Conservation (phyloP, 2,797 vertebrate species). For the Mastacembelus armatus region DNA sequence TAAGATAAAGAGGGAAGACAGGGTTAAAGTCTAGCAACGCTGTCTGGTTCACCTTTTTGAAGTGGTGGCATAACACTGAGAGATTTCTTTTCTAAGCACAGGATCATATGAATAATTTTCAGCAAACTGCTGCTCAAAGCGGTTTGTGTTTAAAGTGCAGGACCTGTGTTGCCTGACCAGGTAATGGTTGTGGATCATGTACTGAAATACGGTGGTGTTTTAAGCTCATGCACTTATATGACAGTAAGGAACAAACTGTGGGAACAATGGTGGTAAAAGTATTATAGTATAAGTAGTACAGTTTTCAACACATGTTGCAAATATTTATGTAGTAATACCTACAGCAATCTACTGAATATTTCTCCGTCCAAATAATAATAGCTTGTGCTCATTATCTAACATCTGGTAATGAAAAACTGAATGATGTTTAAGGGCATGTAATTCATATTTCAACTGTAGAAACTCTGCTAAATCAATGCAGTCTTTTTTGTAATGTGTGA, state of each 20-base stretch:
- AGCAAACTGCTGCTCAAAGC: slow-evolving; percentile 37
- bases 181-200: not conserved
- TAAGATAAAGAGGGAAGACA: slow-evolving; percentile 41
- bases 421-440: not conserved
- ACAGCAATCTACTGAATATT: not conserved
- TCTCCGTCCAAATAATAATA: not conserved
- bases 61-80: slow-evolving; percentile 28
- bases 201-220: not conserved
- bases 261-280: not conserved
- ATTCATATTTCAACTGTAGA: too few species aligned
- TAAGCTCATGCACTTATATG: not conserved
- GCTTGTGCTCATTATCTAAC: not conserved
- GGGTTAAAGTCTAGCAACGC: slow-evolving; percentile 42
- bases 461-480: not conserved
- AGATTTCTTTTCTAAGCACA: slow-evolving; percentile 15
- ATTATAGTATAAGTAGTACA: not conserved
- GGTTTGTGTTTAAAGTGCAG: slow-evolving; percentile 26
- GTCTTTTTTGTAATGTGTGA: not conserved
- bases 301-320: not conserved
- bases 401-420: too few species aligned
- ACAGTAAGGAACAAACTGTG: not conserved
- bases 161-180: slow-evolving; percentile 26
- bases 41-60: slow-evolving; percentile 38
- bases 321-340: not conserved
- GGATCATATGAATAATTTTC: slow-evolving; percentile 37